phyloP scores from a whole-genome alignment of 2,888 invertebrate species.

The Lithophane semibrunnea region DNA sequence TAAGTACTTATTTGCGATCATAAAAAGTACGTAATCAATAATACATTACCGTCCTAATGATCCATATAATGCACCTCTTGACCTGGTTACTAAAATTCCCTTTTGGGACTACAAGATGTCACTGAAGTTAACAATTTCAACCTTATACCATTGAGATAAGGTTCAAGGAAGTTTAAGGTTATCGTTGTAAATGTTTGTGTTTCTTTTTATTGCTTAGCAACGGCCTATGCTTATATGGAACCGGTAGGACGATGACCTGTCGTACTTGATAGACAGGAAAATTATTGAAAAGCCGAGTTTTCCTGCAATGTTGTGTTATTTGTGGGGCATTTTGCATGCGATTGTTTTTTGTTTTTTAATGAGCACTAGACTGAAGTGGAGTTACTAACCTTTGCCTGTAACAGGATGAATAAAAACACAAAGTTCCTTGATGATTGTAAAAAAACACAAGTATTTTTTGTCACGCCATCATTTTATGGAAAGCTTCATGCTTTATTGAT shows the following conservation, averaged over 20 bases:
- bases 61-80: conserved; percentile 72
- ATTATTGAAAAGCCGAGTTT: conserved; percentile 60
- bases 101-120: conserved; percentile 39
- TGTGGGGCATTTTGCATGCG: conserved; percentile 37
- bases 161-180: conserved; percentile 43
- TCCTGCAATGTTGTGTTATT: conserved; percentile 42
- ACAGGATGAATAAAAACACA: neutral
- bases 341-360: conserved; percentile 37
- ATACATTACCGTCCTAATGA: conserved; percentile 70
- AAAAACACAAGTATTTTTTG: no score
- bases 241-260: conserved; percentile 74
- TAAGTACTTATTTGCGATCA: conserved; percentile 13
- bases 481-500: neutral
- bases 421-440: neutral
- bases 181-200: conserved; percentile 72
- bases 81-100: conserved; percentile 70
- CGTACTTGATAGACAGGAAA: conserved; percentile 63
- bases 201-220: conserved; percentile 81
- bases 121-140: conserved; percentile 52
- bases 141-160: conserved; percentile 66
- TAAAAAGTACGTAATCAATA: conserved; percentile 71
- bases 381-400: neutral
- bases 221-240: conserved; percentile 71
- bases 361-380: conserved; percentile 17
- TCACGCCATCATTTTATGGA: no score